These are phyloP conservation scores for Champsocephalus esox DNA, from an alignment of 2,797 vertebrate species.

Conservation along the genomic window DNA sequence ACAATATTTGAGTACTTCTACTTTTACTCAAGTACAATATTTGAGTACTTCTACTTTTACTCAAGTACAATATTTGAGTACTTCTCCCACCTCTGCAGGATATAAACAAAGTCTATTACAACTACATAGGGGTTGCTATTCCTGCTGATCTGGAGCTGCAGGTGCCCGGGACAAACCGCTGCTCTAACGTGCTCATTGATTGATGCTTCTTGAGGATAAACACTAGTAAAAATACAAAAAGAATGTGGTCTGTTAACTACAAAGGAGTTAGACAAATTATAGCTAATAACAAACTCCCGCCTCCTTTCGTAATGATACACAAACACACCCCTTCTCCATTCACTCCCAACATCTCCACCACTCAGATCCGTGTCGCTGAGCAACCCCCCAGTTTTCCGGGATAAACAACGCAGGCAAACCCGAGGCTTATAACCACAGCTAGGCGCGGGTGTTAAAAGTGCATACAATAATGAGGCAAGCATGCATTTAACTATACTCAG, in stretches of 20 bases:
- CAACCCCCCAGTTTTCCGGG: conserved; percentile 27
- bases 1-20: too few relatives aligned
- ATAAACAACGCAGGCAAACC: conserved; percentile 36
- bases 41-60: too few relatives aligned
- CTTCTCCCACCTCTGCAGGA: too few relatives aligned
- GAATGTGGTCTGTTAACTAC: not conserved
- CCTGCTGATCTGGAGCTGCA: not conserved
- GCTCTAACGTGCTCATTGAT: conserved; percentile 9
- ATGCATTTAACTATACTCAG: conserved; percentile 23
- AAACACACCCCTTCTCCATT: conserved; percentile 85
- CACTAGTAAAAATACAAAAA: conserved; percentile 1
- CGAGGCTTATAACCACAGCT: conserved; percentile 61
- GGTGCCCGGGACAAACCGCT: conserved; percentile 4
- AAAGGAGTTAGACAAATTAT: not conserved
- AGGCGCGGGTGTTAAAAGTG: conserved; percentile 56
- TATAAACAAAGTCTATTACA: not conserved
- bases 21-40: too few relatives aligned
- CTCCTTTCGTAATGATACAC: conserved; percentile 82
- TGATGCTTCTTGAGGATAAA: conserved; percentile 5
- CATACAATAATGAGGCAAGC: conserved; percentile 1
- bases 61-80: too few relatives aligned
- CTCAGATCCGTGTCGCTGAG: conserved; percentile 22
- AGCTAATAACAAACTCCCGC: conserved; percentile 79
- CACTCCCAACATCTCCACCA: conserved; percentile 40
- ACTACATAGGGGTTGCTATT: too few relatives aligned